Percentiles rank a stretch among this genome's conserved stretches.
phyloP scores from a whole-genome alignment of 2,888 invertebrate species.

The Eupithecia insigniata region DNA sequence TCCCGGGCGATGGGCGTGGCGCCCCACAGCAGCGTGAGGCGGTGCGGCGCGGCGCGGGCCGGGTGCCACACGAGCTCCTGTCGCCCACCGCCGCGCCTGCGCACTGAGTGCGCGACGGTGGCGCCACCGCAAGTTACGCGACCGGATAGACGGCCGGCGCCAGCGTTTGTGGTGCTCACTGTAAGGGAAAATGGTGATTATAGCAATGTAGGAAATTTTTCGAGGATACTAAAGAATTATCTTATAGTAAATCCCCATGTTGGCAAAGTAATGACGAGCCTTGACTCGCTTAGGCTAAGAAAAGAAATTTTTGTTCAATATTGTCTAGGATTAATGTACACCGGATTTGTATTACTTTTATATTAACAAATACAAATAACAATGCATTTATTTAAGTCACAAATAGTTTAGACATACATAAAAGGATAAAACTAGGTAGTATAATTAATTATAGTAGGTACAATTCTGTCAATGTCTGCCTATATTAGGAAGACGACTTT shows the following conservation, averaged over 20 bases:
- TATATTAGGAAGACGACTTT: too few species aligned
- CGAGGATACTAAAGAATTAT: neutral
- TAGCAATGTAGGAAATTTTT: neutral
- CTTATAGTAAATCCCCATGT: neutral
- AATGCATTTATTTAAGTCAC: too few species aligned
- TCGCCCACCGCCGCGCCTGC: slow-evolving; percentile 88
- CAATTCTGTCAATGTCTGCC: too few species aligned
- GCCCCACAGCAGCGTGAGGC: slow-evolving; percentile 93
- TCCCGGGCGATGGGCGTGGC: slow-evolving; percentile 87
- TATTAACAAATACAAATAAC: too few species aligned
- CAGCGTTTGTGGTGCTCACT: slow-evolving; percentile 91
- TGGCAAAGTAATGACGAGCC: neutral
- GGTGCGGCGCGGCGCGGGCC: slow-evolving; percentile 93
- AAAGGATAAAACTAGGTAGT: too few species aligned
- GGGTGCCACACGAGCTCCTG: slow-evolving; percentile 96
- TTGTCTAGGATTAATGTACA: too few species aligned
- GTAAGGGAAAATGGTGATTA: slow-evolving; percentile 29
- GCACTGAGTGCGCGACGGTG: slow-evolving; percentile 92
- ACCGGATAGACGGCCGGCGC: slow-evolving; percentile 92
- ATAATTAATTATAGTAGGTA: too few species aligned
- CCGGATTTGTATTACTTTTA: too few species aligned
- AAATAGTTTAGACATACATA: too few species aligned
- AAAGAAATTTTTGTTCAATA: too few species aligned
- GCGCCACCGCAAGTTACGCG: slow-evolving; percentile 91
- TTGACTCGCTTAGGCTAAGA: too few species aligned